Conservation (phyloP, 2,113 vertebrate genomes). For the Carlito syrichta region DNA sequence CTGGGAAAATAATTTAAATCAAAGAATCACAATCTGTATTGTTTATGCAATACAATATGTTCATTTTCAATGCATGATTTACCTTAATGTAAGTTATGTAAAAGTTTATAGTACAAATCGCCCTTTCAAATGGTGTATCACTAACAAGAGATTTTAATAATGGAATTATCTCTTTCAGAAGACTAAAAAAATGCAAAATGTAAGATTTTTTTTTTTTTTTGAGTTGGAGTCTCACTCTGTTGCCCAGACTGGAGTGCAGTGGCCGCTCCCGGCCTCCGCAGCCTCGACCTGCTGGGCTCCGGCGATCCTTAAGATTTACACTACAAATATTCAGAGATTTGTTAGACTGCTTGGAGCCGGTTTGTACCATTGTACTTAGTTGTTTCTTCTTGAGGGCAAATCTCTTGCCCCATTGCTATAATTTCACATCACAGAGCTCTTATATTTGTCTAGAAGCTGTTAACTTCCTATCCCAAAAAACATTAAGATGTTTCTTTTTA, state of each 20-base stretch:
- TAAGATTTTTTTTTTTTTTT: no score
- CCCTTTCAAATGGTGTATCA: neutral
- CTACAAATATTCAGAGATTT: neutral
- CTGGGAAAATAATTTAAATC: neutral
- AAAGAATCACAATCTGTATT: neutral
- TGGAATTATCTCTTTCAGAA: neutral
- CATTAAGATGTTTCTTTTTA: slow-evolving; percentile 76
- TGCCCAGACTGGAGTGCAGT: no score
- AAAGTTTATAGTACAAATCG: neutral
- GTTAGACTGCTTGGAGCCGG: neutral
- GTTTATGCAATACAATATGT: neutral
- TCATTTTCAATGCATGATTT: neutral
- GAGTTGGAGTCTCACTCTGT: no score
- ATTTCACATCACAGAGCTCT: neutral
- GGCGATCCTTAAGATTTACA: no score
- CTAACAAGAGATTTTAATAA: neutral
- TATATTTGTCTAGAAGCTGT: slow-evolving; percentile 65
- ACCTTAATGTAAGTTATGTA: neutral
- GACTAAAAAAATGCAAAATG: neutral
- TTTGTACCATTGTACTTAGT: no score
- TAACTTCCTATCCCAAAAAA: slow-evolving; percentile 58
- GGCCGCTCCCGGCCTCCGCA: no score
- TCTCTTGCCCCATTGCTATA: neutral
- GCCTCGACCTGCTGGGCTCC: no score
- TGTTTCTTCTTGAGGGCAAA: neutral